phyloP scores from a whole-genome alignment of 2,797 vertebrate genomes.

The Myotis vivesi region DNA sequence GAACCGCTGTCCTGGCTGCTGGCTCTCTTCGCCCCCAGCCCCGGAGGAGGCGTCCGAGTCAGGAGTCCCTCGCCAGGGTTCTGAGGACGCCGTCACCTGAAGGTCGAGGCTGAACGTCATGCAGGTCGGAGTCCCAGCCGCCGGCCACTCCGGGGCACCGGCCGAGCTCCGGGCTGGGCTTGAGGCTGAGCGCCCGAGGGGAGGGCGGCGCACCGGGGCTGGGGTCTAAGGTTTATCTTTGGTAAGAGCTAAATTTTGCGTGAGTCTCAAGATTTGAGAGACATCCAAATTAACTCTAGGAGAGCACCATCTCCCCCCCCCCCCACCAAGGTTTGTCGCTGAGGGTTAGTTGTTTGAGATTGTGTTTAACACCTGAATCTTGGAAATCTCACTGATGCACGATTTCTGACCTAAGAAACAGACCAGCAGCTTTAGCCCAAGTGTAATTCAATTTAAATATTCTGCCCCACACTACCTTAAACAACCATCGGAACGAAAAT shows the following conservation, averaged over 20 bases:
- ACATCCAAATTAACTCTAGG: neutral
- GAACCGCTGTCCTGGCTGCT: neutral
- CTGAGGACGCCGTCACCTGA: accelerated
- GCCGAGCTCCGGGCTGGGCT: accelerated
- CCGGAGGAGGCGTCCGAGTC: neutral
- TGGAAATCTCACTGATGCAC: neutral
- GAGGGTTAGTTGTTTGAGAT: neutral
- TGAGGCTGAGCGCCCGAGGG: neutral
- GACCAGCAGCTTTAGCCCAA: neutral
- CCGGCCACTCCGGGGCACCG: neutral
- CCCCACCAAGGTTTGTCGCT: neutral
- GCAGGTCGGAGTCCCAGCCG: slow-evolving; percentile 52
- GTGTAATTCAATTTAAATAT: neutral
- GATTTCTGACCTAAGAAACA: neutral
- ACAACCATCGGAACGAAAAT: neutral
- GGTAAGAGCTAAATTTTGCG: neutral
- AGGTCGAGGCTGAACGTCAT: neutral
- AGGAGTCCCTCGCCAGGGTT: accelerated
- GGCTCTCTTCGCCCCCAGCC: too few species aligned
- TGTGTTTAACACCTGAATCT: neutral
- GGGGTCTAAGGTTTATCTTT: neutral
- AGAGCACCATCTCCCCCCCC: neutral
- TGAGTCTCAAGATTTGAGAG: neutral
- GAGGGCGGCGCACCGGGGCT: neutral
- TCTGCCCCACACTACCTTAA: neutral